Conservation (phyloP, 2,113 vertebrate species). For the Diadophis punctatus region DNA sequence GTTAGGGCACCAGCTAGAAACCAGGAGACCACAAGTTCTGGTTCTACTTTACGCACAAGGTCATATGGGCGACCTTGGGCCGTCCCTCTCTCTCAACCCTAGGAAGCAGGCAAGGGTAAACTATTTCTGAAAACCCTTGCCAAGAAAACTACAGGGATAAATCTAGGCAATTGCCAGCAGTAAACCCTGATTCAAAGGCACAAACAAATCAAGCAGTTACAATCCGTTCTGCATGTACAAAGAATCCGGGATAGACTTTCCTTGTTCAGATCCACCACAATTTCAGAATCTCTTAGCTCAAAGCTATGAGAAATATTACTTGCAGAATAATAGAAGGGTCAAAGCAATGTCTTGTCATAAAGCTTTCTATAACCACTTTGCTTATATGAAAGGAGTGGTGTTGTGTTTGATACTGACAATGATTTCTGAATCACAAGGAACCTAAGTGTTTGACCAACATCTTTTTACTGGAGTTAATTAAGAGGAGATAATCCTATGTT, state of each 20-base stretch:
- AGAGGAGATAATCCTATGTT: not conserved
- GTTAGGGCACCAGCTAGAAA: not conserved
- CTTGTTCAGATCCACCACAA: not conserved
- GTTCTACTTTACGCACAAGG: not conserved
- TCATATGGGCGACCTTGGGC: not conserved
- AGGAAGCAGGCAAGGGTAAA: not conserved
- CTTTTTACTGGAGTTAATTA: not conserved
- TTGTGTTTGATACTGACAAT: not conserved
- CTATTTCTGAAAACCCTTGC: not conserved
- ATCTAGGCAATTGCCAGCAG: not conserved
- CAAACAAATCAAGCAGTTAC: not conserved
- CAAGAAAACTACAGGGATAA: not conserved
- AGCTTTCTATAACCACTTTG: not conserved
- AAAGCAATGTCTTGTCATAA: not conserved
- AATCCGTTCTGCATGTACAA: not conserved
- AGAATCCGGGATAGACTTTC: not conserved
- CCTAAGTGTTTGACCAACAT: not conserved
- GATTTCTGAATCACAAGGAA: not conserved
- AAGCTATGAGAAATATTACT: not conserved
- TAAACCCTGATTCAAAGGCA: not conserved
- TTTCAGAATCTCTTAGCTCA: not conserved
- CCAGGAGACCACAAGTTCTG: not conserved
- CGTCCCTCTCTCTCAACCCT: not conserved
- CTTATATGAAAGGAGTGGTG: not conserved
- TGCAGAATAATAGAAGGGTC: not conserved